Evolutionary conservation across 2,113 vertebrate species (phyloP).

Genomic region (Ovis canadensis): DNA sequence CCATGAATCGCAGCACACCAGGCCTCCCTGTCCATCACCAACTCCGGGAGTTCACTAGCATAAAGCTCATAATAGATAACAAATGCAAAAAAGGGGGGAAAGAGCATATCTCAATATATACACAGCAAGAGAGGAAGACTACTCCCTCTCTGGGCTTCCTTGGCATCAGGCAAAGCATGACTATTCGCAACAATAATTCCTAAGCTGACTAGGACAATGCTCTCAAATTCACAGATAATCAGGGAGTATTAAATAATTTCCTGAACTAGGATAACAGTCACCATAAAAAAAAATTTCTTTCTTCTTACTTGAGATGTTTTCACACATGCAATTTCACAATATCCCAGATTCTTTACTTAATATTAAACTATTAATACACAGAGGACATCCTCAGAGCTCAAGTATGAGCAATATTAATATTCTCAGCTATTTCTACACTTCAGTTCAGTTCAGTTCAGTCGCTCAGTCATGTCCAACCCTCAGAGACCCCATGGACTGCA

Average conservation of each 20-base stretch:
- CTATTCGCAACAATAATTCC: not conserved
- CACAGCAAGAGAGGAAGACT: not conserved
- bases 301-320: not conserved
- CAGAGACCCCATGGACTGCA: too few species aligned
- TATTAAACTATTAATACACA: not conserved
- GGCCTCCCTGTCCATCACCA: too few species aligned
- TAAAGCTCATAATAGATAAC: not conserved
- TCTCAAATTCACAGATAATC: not conserved
- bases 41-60: too few species aligned
- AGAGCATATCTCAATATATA: not conserved
- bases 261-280: not conserved
- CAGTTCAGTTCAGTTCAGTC: too few species aligned
- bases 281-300: not conserved
- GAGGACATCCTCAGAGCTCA: not conserved
- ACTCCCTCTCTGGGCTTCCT: not conserved
- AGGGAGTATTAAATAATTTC: not conserved
- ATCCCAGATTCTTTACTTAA: conserved; percentile 3
- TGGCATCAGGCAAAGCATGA: not conserved
- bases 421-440: not conserved
- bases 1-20: too few species aligned
- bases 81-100: not conserved
- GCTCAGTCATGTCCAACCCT: rapidly evolving
- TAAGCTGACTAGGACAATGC: not conserved
- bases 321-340: conserved; percentile 5
- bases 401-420: not conserved